Base-by-base conservation (phyloP, 1,140 invertebrate species). In the Penaeus vannamei region DNA sequence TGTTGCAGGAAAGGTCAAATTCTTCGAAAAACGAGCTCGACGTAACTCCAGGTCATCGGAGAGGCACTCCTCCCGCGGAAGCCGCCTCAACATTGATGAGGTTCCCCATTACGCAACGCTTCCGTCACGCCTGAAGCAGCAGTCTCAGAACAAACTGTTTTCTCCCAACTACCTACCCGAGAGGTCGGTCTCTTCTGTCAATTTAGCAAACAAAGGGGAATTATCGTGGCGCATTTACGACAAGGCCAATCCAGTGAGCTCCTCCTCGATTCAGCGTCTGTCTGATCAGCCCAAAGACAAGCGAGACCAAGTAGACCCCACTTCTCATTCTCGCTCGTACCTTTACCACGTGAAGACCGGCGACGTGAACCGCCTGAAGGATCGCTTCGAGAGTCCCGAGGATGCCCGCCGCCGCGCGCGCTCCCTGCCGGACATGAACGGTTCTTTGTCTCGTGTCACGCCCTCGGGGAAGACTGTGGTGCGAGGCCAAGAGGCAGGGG, bases 1-100 rank as follows among this genome's bases (percentile, higher is more conserved):
- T 84, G 95, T 96, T 1, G 94, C 94, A 76, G 94, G 95, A 86
- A 97, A 96, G 93, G 96, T 97, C 2, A 95, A 97, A 92, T 97
- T 96, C 93, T 97, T 96, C 92, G 96, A 97, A 92, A 95, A 95
- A 23, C 95, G 89, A 89, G 91, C 91, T 61, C 89, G 91, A 42
- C 89, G 87, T 29, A 85, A 89, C 32, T 91, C 91, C 8, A 90
- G 91, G 46, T 91, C 91, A 4, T 89, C 89, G 26, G 91, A 91
- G n/a, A 80, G 89, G 8, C 85, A 91, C 26, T 91, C 91, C 10
- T 91, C 86, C n/a, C 64, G 85, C 10, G 87, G 86, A 12, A 91
- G 89, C 60, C 77, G 82, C 22, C 82, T 91, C 19, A 91, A 87
- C 36, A 69, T 91, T 19, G 85, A 83, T 20, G 87, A 89, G 62